These are phyloP conservation scores for Anoplophora glabripennis DNA, from an alignment of 1,140 invertebrate genomes.

Conservation along the genomic window DNA sequence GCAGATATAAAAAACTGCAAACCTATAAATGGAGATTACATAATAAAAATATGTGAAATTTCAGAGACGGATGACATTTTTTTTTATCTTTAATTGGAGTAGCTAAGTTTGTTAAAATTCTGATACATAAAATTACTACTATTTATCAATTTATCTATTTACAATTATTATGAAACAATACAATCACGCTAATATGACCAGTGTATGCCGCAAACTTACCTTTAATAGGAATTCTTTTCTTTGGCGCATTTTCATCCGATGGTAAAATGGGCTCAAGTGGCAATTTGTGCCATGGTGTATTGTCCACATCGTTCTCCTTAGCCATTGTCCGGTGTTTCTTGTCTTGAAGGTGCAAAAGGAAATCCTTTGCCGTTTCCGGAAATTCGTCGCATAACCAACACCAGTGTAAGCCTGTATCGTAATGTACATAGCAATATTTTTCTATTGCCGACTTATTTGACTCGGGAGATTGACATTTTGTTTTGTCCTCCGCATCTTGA, in stretches of 20 bases:
- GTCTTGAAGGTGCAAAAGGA: conserved; percentile 77
- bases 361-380: conserved; percentile 79
- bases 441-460: background rate
- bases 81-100: no score
- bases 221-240: conserved; percentile 75
- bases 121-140: no score
- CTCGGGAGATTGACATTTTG: background rate
- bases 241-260: conserved; percentile 63
- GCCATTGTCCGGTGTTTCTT: conserved; percentile 66
- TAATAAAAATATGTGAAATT: background rate
- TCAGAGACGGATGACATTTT: no score
- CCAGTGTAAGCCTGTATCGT: conserved; percentile 86
- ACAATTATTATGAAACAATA: no score
- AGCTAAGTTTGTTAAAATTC: no score
- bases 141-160: no score
- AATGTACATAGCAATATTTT: conserved; percentile 64
- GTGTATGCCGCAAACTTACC: conserved; percentile 55
- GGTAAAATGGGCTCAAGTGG: conserved; percentile 62
- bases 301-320: conserved; percentile 62
- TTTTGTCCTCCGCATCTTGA: background rate
- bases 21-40: conserved; percentile 52
- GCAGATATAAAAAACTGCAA: conserved; percentile 82
- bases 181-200: no score
- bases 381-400: conserved; percentile 81
- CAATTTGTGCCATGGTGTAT: conserved; percentile 73